Evolutionary conservation across 2,113 vertebrate species (phyloP).

Genomic region (Stegastes partitus): DNA sequence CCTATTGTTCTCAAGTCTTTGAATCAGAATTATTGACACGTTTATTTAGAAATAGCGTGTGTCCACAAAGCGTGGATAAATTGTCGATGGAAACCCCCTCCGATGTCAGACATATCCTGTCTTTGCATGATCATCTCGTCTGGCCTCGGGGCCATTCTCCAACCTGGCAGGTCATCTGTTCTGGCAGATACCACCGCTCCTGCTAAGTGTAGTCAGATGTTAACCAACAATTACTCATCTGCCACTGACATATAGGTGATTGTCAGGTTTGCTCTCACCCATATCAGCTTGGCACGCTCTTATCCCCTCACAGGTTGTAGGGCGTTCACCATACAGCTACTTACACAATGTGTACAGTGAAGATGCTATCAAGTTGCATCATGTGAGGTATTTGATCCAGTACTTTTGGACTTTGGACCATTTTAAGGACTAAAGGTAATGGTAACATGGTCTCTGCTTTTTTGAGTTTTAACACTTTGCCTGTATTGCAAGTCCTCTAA

Average conservation of each 20-base stretch:
- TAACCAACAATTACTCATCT: constrained; percentile 60
- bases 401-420: background rate
- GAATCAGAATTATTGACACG: constrained; percentile 27
- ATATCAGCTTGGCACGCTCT: constrained; percentile 25
- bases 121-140: constrained; percentile 54
- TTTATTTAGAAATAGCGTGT: constrained; percentile 53
- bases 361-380: background rate
- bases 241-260: constrained; percentile 32
- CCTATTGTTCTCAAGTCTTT: constrained; percentile 14
- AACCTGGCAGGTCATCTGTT: constrained; percentile 71
- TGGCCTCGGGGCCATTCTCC: constrained; percentile 47
- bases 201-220: constrained; percentile 57
- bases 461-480: too few species aligned
- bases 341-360: constrained; percentile 7
- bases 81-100: constrained; percentile 65
- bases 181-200: constrained; percentile 56
- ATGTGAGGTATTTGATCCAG: background rate
- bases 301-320: constrained; percentile 7
- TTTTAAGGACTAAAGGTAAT: background rate
- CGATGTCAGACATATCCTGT: constrained; percentile 59
- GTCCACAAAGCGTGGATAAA: constrained; percentile 53
- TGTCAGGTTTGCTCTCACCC: constrained; percentile 54
- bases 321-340: constrained; percentile 2
- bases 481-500: too few species aligned
- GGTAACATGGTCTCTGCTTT: too few species aligned